Evolutionary conservation across 1,140 invertebrate genomes (phyloP), one percentile per base, ranked within the genome.

Genomic region (Goniozus legneri): DNA sequence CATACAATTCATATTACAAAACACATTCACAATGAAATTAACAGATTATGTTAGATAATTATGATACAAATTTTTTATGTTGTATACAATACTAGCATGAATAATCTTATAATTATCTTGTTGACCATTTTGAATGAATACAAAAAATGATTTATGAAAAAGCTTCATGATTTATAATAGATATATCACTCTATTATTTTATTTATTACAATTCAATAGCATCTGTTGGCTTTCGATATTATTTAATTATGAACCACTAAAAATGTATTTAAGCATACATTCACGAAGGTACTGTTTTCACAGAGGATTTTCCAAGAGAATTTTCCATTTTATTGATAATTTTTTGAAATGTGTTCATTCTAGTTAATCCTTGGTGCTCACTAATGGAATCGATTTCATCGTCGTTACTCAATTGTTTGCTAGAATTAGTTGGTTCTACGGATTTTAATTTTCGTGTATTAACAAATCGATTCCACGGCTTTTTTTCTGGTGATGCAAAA

Each of bases 321-420:
- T 48, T 71, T 42, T 74, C 68, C 52, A 74, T 54, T 50, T 68
- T 72, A 33, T 50, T 71, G 6, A 72, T 66, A 3, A 73, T 44
- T 39, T 67, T 72, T 36, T 72, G 60, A 14, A 75, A 58, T 1
- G 60, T 67, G 12, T 69, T 73, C n/a, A 64, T 56, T 50, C 60
- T 64, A 0, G 36, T 19, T 2, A 21, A 10, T 6, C 44, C 24
- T 3, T 52, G 52, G n/a, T 55, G 43, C 8, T 65, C 58, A 12
- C 13, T 24, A 12, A 31, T 7, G 24, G 36, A 44, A 24, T 52
- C 43, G 7, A 22, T 0, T 37, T 19, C 21, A 2, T 54, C 38
- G 2, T 59, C 60, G 8, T 8, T n/a, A 24, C 3, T 60, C 54
- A 12, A 13, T 21, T 1, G 20, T 3, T 30, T 47, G 24, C 19